Evolutionary conservation across 2,113 vertebrate genomes (phyloP).

Genomic region (Pan troglodytes): NHGRI_mPanTro3-v2.1_pri NC_072417.2:36852001-36852500

Average conservation of each 20-base stretch:
- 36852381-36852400: background rate
- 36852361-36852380: background rate
- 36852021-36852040: too few relatives aligned
- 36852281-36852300: background rate
- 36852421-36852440: slow-evolving; percentile 86
- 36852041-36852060: background rate
- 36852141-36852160: slow-evolving; percentile 23
- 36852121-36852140: slow-evolving; percentile 13
- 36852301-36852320: background rate
- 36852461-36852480: slow-evolving; percentile 96
- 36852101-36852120: slow-evolving; percentile 1
- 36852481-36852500: slow-evolving; percentile 97
- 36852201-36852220: slow-evolving; percentile 24
- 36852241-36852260: slow-evolving; percentile 9
- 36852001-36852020: too few relatives aligned
- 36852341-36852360: background rate
- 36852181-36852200: slow-evolving; percentile 36
- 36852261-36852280: background rate
- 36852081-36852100: background rate
- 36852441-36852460: slow-evolving; percentile 96
- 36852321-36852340: background rate
- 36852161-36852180: background rate
- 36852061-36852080: background rate
- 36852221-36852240: background rate
- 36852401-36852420: background rate